These are phyloP conservation scores for Alectoris magna DNA, from an alignment of 2,797 vertebrate species.

Conservation along the genomic window DNA sequence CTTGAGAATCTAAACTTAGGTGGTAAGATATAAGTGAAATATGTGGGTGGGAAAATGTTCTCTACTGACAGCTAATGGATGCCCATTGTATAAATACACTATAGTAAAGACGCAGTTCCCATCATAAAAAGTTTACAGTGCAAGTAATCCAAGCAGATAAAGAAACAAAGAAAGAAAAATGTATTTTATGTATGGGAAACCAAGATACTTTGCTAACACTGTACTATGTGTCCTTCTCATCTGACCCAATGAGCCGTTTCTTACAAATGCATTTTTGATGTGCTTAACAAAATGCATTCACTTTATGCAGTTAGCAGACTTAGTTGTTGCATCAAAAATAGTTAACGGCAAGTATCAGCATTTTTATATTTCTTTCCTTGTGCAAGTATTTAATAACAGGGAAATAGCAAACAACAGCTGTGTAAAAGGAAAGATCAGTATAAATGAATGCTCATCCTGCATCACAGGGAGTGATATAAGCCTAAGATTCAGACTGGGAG, in stretches of 20 bases:
- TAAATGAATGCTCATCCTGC: slow-evolving; percentile 66
- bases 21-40: neutral
- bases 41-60: neutral
- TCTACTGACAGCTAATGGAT: neutral
- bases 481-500: slow-evolving; percentile 41
- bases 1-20: neutral
- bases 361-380: slow-evolving; percentile 74
- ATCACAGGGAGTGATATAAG: slow-evolving; percentile 26
- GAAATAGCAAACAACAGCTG: slow-evolving; percentile 76
- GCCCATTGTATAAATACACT: neutral
- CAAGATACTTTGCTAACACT: slow-evolving; percentile 20
- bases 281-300: slow-evolving; percentile 74
- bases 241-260: slow-evolving; percentile 50
- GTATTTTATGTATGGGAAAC: neutral
- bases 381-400: slow-evolving; percentile 74
- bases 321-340: slow-evolving; percentile 74
- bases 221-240: slow-evolving; percentile 27
- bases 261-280: slow-evolving; percentile 69
- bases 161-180: neutral
- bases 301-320: slow-evolving; percentile 71
- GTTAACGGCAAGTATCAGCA: slow-evolving; percentile 75
- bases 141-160: slow-evolving; percentile 40
- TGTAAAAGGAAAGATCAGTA: slow-evolving; percentile 69
- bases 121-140: slow-evolving; percentile 8
- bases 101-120: neutral